phyloP scores from a whole-genome alignment of 1,140 invertebrate species.

The Scaptomyza hsui region DNA sequence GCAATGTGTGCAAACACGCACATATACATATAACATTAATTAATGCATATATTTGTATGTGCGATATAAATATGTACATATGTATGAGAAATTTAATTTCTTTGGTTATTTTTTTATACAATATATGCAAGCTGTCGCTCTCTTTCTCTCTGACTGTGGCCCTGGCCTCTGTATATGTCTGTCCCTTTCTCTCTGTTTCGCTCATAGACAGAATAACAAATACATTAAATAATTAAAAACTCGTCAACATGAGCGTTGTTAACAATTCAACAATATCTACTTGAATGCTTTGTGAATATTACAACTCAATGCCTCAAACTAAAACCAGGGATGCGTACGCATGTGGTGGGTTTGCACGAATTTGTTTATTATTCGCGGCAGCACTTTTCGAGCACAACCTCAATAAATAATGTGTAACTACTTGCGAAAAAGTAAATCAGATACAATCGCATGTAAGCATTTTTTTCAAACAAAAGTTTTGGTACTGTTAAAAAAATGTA shows the following conservation, averaged over 20 bases:
- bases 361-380: not conserved
- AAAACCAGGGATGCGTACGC: constrained; percentile 25
- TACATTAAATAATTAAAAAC: constrained; percentile 82
- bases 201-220: constrained; percentile 80
- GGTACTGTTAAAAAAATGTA: not conserved
- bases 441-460: not conserved
- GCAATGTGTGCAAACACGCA: constrained; percentile 40
- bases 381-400: not conserved
- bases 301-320: constrained; percentile 7
- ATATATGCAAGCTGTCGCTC: constrained; percentile 65
- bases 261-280: constrained; percentile 70
- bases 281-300: constrained; percentile 49
- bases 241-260: constrained; percentile 70
- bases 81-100: constrained; percentile 50
- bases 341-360: constrained; percentile 2
- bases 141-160: constrained; percentile 63
- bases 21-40: constrained; percentile 36
- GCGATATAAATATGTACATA: constrained; percentile 19
- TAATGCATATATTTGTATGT: constrained; percentile 40
- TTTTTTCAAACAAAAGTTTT: not conserved
- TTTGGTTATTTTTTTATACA: constrained; percentile 38
- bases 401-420: too few relatives aligned
- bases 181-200: constrained; percentile 72
- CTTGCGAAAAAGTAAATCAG: not conserved
- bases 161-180: constrained; percentile 72